Base-by-base conservation (phyloP, 1,140 invertebrate genomes). In the Tyrophagus putrescentiae region DNA sequence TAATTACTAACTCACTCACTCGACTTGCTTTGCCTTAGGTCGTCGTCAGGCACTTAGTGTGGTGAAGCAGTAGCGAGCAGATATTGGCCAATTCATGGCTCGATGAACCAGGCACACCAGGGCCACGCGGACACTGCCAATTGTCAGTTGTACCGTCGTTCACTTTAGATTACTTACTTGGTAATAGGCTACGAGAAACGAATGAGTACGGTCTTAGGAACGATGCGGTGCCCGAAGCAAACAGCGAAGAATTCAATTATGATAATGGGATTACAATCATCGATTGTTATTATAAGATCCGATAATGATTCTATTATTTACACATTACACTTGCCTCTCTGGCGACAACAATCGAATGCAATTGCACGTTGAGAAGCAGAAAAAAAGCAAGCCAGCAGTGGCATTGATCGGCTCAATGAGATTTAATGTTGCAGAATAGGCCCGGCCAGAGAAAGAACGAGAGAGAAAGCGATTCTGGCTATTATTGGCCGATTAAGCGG, bases 351-450 rank as follows among this genome's bases (percentile, higher is more conserved):
- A 48, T 48, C 18, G 45, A 48, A n/a, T n/a, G n/a, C n/a, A n/a
- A n/a, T n/a, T n/a, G n/a, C n/a, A n/a, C n/a, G n/a, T n/a, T n/a
- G n/a, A n/a, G n/a, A n/a, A n/a, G n/a, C n/a, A n/a, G n/a, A n/a
- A 48, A 7, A 48, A 48, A 25, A 13, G 45, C 7, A 48, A 18
- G 9, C 31, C 7, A 6, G 45, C 21, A 25, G 13, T 6, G 13
- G 7, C 45, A 48, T 48, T 48, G 45, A 48, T 48, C 18, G 45
- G 18, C 45, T 7, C 21, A 21, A 25, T 48, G 7, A 48, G 45
- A 48, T 48, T 48, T 48, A 48, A 48, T 48, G 45, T 48, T 48
- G 45, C 45, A 48, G 45, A 48, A 48, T 48, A 48, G 45, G 45
- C 7, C 18, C 23, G 45, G 45, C 13, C 31, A 39, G 36, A 39